These are phyloP conservation scores for Champsocephalus esox DNA, from an alignment of 2,797 vertebrate species.

Conservation along the genomic window DNA sequence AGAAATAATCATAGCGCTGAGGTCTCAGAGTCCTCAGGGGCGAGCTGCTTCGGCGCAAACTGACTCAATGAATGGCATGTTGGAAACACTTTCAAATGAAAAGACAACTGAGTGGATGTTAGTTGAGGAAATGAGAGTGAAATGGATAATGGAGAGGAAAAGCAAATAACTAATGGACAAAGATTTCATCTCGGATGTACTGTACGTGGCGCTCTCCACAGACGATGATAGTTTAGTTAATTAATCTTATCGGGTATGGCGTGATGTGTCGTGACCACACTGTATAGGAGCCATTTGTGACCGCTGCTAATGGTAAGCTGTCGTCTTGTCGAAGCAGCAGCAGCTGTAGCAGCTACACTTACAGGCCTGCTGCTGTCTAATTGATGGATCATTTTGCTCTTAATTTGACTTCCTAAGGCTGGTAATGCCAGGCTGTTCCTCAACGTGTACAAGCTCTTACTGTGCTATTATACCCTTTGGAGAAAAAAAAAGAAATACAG, in stretches of 20 bases:
- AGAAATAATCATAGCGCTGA: slow-evolving; percentile 49
- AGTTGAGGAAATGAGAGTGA: slow-evolving; percentile 11
- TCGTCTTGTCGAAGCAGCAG: slow-evolving; percentile 57
- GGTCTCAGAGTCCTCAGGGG: slow-evolving; percentile 60
- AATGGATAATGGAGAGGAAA: slow-evolving; percentile 11
- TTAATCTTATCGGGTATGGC: slow-evolving; percentile 42
- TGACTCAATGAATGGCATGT: slow-evolving; percentile 34
- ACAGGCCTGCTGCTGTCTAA: slow-evolving; percentile 79
- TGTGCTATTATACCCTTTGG: slow-evolving; percentile 67
- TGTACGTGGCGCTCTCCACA: slow-evolving; percentile 10
- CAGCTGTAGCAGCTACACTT: slow-evolving; percentile 78
- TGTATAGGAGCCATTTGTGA: slow-evolving; percentile 60
- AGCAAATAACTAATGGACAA: slow-evolving; percentile 19
- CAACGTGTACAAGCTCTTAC: slow-evolving; percentile 65
- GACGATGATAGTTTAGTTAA: slow-evolving; percentile 43
- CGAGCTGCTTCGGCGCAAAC: slow-evolving; percentile 55
- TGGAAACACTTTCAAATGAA: slow-evolving; percentile 1
- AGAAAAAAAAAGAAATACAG: slow-evolving; percentile 50
- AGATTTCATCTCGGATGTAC: slow-evolving; percentile 66
- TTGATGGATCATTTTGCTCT: slow-evolving; percentile 83
- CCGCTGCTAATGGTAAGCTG: slow-evolving; percentile 65
- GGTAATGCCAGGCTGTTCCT: slow-evolving; percentile 78
- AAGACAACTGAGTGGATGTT: slow-evolving; percentile 11
- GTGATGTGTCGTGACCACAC: slow-evolving; percentile 62
- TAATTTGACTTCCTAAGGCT: slow-evolving; percentile 82